Base-by-base conservation (phyloP, 2,888 invertebrate species). In the Lasioglossum oenotherae region DNA sequence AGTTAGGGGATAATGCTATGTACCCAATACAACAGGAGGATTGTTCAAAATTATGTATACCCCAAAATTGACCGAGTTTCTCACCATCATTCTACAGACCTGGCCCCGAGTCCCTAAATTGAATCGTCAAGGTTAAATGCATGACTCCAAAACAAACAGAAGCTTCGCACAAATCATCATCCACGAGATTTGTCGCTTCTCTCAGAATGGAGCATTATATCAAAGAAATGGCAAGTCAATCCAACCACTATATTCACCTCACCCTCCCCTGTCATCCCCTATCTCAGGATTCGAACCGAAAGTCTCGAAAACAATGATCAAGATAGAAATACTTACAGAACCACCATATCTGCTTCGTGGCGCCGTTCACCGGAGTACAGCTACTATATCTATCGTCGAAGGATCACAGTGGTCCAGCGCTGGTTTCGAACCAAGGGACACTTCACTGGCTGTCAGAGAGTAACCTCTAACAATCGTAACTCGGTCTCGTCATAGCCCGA, bases 311-410 rank as follows among this genome's bases (percentile, higher is more conserved):
- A 5, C 31, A n/a, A 16, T 4, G 6, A 16, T 16, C 16, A 27
- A 31, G 16, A 64, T 31, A 64, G 14, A 71, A 38, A 80, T 91
- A 95, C 95, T 94, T 88, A 95, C 95, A 95, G 89, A 87, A 95
- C 95, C 91, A 95, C 95, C 95, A 95, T 95, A 94, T 88, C 74
- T 93, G 88, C 90, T 92, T 92, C 90, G 85, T 87, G 86, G 88
- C 84, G 90, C 69, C 76, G 57, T 38, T 73, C 46, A 72, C 73
- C 49, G 74, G 46, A 73, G 38, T 27, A 31, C 60, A n/a, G 60
- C 71, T 60, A 72, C 78, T 64, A 81, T n/a, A 53, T 27, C 44
- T 44, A 64, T 27, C 27, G n/a, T 27, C 38, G 16, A 16, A 27
- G 19, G 71, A 57, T 78, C 78, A 53, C 71, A 44, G 41, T 27